Evolutionary conservation across 2,113 vertebrate species (phyloP).

Genomic region (Formicarius rufipectus): DNA sequence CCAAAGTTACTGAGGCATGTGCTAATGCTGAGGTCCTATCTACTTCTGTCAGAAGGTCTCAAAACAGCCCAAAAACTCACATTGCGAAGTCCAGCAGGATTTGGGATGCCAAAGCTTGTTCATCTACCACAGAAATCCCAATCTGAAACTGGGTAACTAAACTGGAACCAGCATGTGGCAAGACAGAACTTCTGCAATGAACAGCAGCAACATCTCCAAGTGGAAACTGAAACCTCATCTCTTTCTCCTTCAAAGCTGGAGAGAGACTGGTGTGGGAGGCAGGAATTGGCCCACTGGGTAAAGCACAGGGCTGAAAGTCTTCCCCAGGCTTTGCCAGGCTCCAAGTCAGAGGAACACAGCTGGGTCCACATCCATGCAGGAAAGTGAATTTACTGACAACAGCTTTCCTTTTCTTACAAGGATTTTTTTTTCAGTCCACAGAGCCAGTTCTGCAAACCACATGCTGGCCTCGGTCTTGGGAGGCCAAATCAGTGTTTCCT

Average conservation of each 20-base stretch:
- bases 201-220: background rate
- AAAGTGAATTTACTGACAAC: slow-evolving; percentile 38
- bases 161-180: background rate
- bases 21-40: background rate
- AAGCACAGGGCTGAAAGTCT: background rate
- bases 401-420: background rate
- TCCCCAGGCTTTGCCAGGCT: background rate
- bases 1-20: accelerated
- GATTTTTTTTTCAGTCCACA: background rate
- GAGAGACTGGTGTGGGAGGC: background rate
- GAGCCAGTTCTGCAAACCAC: slow-evolving; percentile 44
- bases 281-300: background rate
- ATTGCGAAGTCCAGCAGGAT: background rate
- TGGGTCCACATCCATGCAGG: background rate
- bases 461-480: slow-evolving; percentile 7
- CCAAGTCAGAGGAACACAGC: background rate
- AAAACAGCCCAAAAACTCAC: background rate
- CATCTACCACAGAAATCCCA: background rate
- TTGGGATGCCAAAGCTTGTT: background rate
- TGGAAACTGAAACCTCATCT: background rate
- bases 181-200: background rate
- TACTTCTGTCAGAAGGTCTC: background rate
- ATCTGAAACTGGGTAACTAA: accelerated
- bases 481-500: slow-evolving; percentile 2
- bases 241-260: background rate